These are phyloP conservation scores for Drosophila mercatorum DNA, from an alignment of 2,888 invertebrate genomes.

Conservation along the genomic window DNA sequence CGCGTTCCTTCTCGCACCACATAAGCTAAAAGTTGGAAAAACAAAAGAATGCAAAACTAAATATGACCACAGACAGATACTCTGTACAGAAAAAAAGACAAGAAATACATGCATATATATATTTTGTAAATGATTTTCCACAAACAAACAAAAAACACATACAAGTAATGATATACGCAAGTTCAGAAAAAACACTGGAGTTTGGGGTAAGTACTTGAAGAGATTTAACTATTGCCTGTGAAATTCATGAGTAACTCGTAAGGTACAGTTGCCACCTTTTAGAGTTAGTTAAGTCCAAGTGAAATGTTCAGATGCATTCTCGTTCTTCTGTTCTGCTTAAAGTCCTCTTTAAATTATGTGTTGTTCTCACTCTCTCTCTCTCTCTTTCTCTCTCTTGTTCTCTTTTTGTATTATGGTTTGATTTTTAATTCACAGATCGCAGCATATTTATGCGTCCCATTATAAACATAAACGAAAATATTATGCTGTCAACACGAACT, in stretches of 20 bases:
- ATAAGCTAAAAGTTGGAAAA: slow-evolving; percentile 76
- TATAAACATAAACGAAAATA: slow-evolving; percentile 81
- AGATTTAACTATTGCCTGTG: slow-evolving; percentile 32
- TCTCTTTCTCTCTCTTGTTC: slow-evolving; percentile 36
- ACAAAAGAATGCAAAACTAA: slow-evolving; percentile 16
- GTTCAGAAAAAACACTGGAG: slow-evolving; percentile 27
- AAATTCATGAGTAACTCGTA: slow-evolving; percentile 28
- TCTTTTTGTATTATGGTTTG: slow-evolving; percentile 58
- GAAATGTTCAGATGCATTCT: slow-evolving; percentile 25
- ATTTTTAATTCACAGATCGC: slow-evolving; percentile 76
- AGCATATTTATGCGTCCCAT: slow-evolving; percentile 82
- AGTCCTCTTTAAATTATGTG: slow-evolving; percentile 61
- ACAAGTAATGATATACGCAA: slow-evolving; percentile 19
- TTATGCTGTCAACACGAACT: slow-evolving; percentile 82
- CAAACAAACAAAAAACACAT: slow-evolving; percentile 17
- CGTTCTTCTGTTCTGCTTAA: slow-evolving; percentile 37
- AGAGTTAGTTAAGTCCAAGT: slow-evolving; percentile 28
- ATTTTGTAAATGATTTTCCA: slow-evolving; percentile 73
- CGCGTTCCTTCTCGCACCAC: slow-evolving; percentile 74
- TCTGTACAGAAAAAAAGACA: slow-evolving; percentile 44
- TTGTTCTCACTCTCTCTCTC: slow-evolving; percentile 48
- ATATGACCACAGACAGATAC: slow-evolving; percentile 31
- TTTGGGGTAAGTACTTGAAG: slow-evolving; percentile 56
- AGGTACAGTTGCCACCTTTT: slow-evolving; percentile 58
- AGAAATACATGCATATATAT: slow-evolving; percentile 50